Evolutionary conservation across 2,888 invertebrate genomes (phyloP), one percentile per base, ranked within the genome.

Genomic region (Trachelus tabidus): DNA sequence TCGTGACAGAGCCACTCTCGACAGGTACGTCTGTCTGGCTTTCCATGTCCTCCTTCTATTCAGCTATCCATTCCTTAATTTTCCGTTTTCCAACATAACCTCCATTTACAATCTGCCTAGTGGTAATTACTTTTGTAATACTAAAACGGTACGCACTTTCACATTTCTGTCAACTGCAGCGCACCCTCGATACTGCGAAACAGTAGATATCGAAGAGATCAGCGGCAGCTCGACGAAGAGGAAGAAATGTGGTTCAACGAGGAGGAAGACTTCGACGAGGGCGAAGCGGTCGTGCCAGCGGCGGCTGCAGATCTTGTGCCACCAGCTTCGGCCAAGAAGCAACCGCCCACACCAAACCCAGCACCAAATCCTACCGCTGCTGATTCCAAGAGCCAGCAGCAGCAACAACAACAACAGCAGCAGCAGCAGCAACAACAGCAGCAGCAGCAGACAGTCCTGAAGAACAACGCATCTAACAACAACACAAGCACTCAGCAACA

Each of bases 211-310:
- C 94, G 98, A 82, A 95, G 98, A 82, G 98, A 99, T 92, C 97
- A 97, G 86, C 94, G 98, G 78, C 96, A 98, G 91, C 94, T 98
- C 88, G 99, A 99, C 84, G 98, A 99, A 89, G 99, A 99, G 87
- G 99, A 99, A 90, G 99, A 99, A 92, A 97, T 98, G 95, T 99
- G 98, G 98, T 99, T 99, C 92, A 98, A 98, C 90, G 98, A 98
- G 87, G 99, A 99, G 84, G 98, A 98, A 90, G 98, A 98, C 90
- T 95, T 96, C 83, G 96, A 97, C 81, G 97, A 98, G 89, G 96
- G 95, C 81, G 94, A 95, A 86, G 92, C 93, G 30, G 93, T 93
- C 31, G 92, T 93, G 37, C 93, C 93, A 33, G 92, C 92, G 34
- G 90, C 94, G 1, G 88, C 90, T 12, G 90, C 90, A 31, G 90